phyloP scores from a whole-genome alignment of 2,797 vertebrate species.

The Pseudochirops corinnae region DNA sequence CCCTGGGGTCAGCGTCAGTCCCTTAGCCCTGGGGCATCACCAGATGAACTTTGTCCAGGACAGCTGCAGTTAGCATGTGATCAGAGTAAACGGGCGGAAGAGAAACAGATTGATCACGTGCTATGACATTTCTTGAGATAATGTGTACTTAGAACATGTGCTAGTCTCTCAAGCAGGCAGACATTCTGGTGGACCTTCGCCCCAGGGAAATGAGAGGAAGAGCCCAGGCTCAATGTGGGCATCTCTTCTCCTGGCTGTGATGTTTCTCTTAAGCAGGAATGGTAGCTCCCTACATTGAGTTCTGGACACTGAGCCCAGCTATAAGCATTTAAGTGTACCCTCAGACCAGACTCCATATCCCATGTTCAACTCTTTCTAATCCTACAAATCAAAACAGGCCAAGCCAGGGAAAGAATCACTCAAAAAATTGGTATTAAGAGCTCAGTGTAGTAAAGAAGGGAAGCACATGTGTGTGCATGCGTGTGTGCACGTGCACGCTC shows the following conservation, averaged over 20 bases:
- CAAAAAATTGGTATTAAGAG: neutral
- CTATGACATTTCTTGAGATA: neutral
- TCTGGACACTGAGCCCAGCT: neutral
- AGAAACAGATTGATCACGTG: neutral
- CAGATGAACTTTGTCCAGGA: neutral
- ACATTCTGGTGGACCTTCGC: neutral
- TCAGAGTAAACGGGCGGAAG: neutral
- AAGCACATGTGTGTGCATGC: neutral
- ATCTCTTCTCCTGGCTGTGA: neutral
- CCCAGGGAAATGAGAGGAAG: slow-evolving; percentile 18
- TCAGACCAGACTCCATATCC: neutral
- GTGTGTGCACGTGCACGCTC: too few relatives aligned
- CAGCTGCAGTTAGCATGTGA: neutral
- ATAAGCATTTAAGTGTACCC: neutral
- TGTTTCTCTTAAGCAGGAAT: neutral
- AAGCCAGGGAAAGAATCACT: neutral
- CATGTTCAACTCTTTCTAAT: neutral
- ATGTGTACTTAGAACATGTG: neutral
- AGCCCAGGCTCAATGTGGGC: neutral
- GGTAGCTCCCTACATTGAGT: neutral
- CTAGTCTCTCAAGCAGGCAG: neutral
- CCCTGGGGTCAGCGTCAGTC: neutral
- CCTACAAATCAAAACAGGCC: neutral
- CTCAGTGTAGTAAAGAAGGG: slow-evolving; percentile 9
- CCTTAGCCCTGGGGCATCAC: neutral